Evolutionary conservation across 2,888 invertebrate species (phyloP), one percentile per base, ranked within the genome.

Genomic region (Drosophila greeni): DNA sequence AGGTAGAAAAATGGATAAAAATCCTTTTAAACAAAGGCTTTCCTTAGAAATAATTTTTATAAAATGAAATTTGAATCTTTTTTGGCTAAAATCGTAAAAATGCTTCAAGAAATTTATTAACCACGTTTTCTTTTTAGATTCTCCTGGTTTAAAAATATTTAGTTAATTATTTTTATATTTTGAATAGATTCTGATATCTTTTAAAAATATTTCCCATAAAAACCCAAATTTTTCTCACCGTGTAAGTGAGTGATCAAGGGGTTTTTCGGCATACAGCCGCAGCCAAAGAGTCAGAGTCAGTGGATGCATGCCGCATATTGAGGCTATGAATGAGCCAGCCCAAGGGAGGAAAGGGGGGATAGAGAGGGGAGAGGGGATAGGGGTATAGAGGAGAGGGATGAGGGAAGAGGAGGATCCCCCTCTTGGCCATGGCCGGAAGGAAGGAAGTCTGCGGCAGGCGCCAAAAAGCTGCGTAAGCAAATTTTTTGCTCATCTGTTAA

Each of bases 381-480:
- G 11, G n/a, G n/a, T n/a, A n/a, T n/a, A n/a, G n/a, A n/a, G n/a
- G 14, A 39, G 20, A 18, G 39, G 20, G 14, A 39, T 12, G 26
- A 2, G 24, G 24, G 1, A n/a, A n/a, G 6, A 8, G 20, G 11
- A 24, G 16, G 45, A 12, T 1, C 6, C 29, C 20, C 20, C 42
- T 20, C 49, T 34, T 33, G 47, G 43, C 43, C 31, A 43, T 37
- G 70, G 57, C 66, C 66, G 78, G 69, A 70, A 72, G 78, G 69
- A 70, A 72, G 75, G 49, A 75, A 60, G 67, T 72, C 67, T 78
- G 76, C 73, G 74, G 71, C 70, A 67, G 73, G 67, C 67, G 67
- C 60, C 67, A 68, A 75, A 75, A 75, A 73, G 69, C 76, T 75
- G 76, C 80, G 81, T 78, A 76, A 78, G 77, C 79, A 79, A 68